Evolutionary conservation across 2,113 vertebrate genomes (phyloP).

Genomic region (Orientallactaga bullata): DNA sequence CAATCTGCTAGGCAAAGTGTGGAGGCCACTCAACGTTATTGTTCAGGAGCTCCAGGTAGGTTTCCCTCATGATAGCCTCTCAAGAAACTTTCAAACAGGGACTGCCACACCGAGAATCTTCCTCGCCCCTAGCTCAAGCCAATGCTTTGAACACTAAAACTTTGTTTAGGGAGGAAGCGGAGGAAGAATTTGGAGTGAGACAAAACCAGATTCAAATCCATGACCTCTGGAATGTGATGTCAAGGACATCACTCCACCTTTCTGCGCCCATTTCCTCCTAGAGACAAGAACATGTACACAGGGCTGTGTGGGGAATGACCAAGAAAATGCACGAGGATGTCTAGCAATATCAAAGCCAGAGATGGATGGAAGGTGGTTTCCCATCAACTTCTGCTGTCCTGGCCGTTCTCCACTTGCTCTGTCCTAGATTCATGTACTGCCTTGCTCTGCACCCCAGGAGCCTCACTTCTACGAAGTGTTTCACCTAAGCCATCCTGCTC

Average conservation of each 20-base stretch:
- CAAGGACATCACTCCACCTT: neutral
- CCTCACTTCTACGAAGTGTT: neutral
- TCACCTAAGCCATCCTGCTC: neutral
- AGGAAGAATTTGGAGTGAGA: neutral
- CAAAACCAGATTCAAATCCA: conserved; percentile 33
- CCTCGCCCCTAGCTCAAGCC: neutral
- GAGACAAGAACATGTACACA: neutral
- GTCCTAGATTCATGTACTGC: neutral
- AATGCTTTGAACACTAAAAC: neutral
- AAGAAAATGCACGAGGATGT: conserved; percentile 8
- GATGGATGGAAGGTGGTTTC: neutral
- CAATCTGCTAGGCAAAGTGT: neutral
- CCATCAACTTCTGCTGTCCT: neutral
- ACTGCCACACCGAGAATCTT: neutral
- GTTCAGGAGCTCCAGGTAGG: neutral
- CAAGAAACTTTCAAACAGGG: neutral
- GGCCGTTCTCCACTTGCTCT: neutral
- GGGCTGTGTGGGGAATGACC: neutral
- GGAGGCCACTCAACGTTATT: neutral
- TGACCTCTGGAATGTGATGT: conserved; percentile 12
- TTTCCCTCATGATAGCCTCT: neutral
- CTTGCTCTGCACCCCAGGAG: neutral
- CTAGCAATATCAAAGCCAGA: neutral
- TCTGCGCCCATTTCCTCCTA: conserved; percentile 19
- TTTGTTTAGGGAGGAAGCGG: neutral